These are phyloP conservation scores for Rambutsinella grinnellia DNA, from an alignment of 2,888 invertebrate species.

Conservation along the genomic window DNA sequence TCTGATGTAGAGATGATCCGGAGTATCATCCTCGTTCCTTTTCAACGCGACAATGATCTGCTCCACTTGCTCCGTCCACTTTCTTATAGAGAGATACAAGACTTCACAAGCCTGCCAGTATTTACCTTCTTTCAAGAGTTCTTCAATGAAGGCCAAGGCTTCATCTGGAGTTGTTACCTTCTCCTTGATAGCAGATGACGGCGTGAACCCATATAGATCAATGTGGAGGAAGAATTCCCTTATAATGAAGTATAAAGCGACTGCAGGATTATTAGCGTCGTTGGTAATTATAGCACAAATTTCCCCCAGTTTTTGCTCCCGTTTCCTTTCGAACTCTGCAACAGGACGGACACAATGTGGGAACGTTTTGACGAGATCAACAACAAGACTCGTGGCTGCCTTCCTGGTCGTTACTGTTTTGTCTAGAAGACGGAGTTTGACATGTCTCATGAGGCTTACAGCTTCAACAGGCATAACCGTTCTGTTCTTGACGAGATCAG, in stretches of 20 bases:
- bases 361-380: slow-evolving; percentile 50
- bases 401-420: slow-evolving; percentile 58
- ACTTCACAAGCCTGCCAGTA: slow-evolving; percentile 58
- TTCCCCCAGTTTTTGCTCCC: slow-evolving; percentile 10
- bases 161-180: slow-evolving; percentile 12
- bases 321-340: slow-evolving; percentile 15
- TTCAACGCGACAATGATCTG: slow-evolving; percentile 6
- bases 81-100: slow-evolving; percentile 9
- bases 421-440: slow-evolving; percentile 52
- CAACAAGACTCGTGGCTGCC: slow-evolving; percentile 48
- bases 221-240: slow-evolving; percentile 41
- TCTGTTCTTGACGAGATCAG: slow-evolving; percentile 33
- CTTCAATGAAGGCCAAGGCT: slow-evolving; percentile 38
- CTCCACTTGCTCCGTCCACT: slow-evolving; percentile 18
- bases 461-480: slow-evolving; percentile 37
- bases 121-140: slow-evolving; percentile 18
- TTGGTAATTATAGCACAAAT: slow-evolving; percentile 24
- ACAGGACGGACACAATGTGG: slow-evolving; percentile 52
- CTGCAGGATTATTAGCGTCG: slow-evolving; percentile 14
- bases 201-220: neutral
- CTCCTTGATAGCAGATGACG: neutral
- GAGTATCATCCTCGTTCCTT: slow-evolving; percentile 10
- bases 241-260: slow-evolving; percentile 35
- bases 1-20: slow-evolving; percentile 21
- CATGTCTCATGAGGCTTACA: slow-evolving; percentile 33